Conservation (phyloP, 1,140 invertebrate genomes). For the Aricia agestis region DNA sequence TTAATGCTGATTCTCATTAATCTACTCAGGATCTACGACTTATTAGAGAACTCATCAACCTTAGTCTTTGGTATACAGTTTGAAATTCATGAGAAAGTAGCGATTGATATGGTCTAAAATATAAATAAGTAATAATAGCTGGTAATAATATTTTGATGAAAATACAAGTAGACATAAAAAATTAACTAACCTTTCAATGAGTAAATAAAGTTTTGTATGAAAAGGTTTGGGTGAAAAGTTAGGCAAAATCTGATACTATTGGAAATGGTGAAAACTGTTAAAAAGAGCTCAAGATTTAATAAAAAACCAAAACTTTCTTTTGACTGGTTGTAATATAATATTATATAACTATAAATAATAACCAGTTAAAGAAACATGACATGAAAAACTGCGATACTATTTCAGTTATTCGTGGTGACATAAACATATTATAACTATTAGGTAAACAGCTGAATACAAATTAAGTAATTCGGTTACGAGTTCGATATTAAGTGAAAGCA, state of each 20-base stretch:
- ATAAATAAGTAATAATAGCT: too few species aligned
- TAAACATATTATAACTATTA: conserved; percentile 1
- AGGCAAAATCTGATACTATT: too few species aligned
- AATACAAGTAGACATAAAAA: neutral
- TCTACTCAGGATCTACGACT: neutral
- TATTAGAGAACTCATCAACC: neutral
- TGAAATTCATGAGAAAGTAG: neutral
- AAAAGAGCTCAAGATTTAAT: too few species aligned
- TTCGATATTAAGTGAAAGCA: neutral
- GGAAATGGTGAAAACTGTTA: too few species aligned
- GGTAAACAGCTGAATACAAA: neutral
- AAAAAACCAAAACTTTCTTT: too few species aligned
- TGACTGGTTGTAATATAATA: too few species aligned
- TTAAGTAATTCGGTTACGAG: neutral
- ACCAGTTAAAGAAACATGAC: neutral
- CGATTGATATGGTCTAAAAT: neutral
- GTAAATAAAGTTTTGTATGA: too few species aligned
- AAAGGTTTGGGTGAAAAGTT: too few species aligned
- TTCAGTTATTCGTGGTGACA: neutral
- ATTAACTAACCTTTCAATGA: neutral
- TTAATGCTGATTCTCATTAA: neutral
- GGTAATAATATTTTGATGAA: neutral
- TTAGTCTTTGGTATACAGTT: neutral
- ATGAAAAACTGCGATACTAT: neutral
- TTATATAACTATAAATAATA: neutral